Conservation (phyloP, 2,888 invertebrate species). For the Acanthosepion lycidas region DNA sequence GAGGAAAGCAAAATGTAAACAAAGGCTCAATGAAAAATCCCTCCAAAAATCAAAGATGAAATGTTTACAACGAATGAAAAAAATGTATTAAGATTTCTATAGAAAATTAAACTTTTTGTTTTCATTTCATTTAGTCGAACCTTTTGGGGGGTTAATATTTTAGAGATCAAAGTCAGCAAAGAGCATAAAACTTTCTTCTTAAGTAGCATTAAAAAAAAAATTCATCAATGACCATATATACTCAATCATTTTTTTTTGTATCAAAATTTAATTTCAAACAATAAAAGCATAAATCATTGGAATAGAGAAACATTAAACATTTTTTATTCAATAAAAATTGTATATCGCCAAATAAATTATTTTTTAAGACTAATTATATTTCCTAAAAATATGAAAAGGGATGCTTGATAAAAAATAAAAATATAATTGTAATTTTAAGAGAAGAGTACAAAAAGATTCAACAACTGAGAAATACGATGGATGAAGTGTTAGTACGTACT, state of each 20-base stretch:
- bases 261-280: no score
- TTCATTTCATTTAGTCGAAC: not conserved
- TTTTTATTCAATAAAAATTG: not conserved
- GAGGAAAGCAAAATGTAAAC: no score
- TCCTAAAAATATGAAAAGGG: not conserved
- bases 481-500: not conserved
- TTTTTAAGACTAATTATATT: no score
- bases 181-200: not conserved
- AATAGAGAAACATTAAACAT: not conserved
- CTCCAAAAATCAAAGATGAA: no score
- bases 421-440: not conserved
- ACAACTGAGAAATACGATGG: not conserved
- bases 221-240: not conserved
- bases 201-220: not conserved
- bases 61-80: no score
- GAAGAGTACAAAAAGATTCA: not conserved
- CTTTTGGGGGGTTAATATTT: not conserved
- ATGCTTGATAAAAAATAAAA: not conserved
- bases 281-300: no score
- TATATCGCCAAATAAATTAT: not conserved
- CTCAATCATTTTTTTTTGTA: not conserved
- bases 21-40: no score
- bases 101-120: no score
- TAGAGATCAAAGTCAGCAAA: not conserved
- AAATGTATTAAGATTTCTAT: no score